Conservation (phyloP, 2,797 vertebrate species). For the Sebastes minor region DNA sequence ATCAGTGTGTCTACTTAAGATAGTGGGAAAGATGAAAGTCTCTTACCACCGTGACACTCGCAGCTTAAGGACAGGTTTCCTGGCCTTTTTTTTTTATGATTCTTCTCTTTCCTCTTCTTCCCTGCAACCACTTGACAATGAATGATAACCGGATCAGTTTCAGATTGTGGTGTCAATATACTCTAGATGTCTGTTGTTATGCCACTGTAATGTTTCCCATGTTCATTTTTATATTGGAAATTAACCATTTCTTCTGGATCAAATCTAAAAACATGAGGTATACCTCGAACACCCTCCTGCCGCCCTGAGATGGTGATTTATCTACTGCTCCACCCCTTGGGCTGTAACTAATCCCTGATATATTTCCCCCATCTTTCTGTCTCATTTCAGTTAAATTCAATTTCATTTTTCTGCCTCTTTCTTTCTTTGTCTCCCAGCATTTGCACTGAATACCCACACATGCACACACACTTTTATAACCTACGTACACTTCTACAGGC, state of each 20-base stretch:
- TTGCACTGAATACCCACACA: conserved; percentile 5
- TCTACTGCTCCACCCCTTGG: conserved; percentile 29
- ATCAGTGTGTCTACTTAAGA: conserved; percentile 54
- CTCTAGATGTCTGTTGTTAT: conserved; percentile 19
- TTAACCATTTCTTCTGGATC: conserved; percentile 7
- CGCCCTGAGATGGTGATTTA: conserved; percentile 37
- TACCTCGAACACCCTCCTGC: conserved; percentile 1
- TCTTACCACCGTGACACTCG: conserved; percentile 28
- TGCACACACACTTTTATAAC: neutral
- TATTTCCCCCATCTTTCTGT: conserved; percentile 23
- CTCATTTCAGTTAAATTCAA: conserved; percentile 27
- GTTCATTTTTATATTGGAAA: conserved; percentile 8
- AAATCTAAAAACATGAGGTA: conserved; percentile 35
- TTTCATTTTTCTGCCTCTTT: conserved; percentile 16
- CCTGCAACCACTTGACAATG: conserved; percentile 18
- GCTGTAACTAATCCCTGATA: conserved; percentile 46
- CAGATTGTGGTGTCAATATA: conserved; percentile 1
- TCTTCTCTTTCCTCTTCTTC: conserved; percentile 15
- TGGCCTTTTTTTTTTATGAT: conserved; percentile 1
- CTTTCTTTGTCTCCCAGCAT: neutral
- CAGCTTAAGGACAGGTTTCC: conserved; percentile 28
- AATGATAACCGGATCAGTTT: conserved; percentile 30
- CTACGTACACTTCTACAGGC: neutral
- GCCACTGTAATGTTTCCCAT: neutral
- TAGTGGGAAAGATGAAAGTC: conserved; percentile 52